phyloP scores from a whole-genome alignment of 2,888 invertebrate genomes.

The Carpatolechia fugitivella region DNA sequence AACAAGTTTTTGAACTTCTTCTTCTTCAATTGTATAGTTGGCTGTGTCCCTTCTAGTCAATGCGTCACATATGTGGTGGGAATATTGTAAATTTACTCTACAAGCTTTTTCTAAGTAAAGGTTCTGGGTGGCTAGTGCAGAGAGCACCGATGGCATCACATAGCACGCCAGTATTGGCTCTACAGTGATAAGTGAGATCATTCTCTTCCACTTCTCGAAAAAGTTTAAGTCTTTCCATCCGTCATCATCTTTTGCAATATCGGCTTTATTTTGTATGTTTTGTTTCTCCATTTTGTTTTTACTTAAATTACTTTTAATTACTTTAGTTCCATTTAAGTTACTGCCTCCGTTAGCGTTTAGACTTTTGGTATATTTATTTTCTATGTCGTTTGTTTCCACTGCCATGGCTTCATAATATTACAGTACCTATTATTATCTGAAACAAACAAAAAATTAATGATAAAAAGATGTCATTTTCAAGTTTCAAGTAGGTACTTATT shows the following conservation, averaged over 20 bases:
- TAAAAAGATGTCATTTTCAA: neutral
- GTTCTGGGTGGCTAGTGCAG: conserved; percentile 90
- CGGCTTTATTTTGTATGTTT: conserved; percentile 29
- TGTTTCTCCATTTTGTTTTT: conserved; percentile 48
- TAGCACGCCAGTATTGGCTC: conserved; percentile 88
- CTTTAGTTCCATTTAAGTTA: conserved; percentile 59
- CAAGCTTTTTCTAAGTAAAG: conserved; percentile 92
- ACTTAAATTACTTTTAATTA: conserved; percentile 54
- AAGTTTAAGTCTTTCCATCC: conserved; percentile 74
- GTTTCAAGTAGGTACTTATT: too few species aligned
- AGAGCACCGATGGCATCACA: conserved; percentile 82
- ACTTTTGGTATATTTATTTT: conserved; percentile 46
- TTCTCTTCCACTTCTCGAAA: conserved; percentile 75
- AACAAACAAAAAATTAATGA: conserved; percentile 35
- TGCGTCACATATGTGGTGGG: conserved; percentile 87
- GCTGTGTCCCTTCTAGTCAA: conserved; percentile 86
- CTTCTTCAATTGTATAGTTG: conserved; percentile 78
- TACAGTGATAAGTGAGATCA: conserved; percentile 84
- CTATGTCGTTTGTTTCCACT: conserved; percentile 50
- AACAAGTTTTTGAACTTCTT: conserved; percentile 85
- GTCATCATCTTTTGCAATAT: conserved; percentile 40
- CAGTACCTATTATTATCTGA: conserved; percentile 53
- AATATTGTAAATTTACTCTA: conserved; percentile 87
- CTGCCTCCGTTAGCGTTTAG: conserved; percentile 44
- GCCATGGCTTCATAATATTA: conserved; percentile 47